Conservation (phyloP, 2,113 vertebrate species). For the Chaetodon auriga region DNA sequence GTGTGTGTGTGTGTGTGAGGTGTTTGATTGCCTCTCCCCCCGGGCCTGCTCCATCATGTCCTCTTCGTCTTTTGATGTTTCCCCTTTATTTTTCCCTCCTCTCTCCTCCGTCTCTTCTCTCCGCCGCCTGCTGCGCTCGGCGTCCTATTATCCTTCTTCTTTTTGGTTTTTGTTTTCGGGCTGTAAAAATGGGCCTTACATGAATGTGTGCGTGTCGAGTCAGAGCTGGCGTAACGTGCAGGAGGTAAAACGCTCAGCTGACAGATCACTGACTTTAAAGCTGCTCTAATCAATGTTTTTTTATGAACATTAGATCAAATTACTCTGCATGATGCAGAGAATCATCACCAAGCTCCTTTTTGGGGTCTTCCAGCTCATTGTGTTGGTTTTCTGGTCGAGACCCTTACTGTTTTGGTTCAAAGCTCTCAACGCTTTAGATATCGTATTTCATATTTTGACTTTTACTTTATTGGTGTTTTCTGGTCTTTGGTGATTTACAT, state of each 20-base stretch:
- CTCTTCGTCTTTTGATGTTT: constrained; percentile 69
- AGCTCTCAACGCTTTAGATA: no score
- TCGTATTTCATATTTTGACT: no score
- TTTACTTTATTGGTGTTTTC: no score
- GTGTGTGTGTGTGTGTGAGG: constrained; percentile 27
- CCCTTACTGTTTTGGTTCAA: no score
- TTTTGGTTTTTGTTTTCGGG: constrained; percentile 12
- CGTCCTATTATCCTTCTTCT: constrained; percentile 23
- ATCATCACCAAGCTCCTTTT: neutral
- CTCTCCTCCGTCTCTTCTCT: constrained; percentile 22
- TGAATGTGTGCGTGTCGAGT: constrained; percentile 15
- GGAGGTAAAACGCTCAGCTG: neutral
- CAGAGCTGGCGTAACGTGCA: constrained; percentile 13
- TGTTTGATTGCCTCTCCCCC: constrained; percentile 69
- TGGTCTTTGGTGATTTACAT: no score
- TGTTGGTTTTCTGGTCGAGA: neutral
- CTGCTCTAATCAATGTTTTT: neutral
- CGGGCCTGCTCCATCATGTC: constrained; percentile 70
- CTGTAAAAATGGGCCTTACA: constrained; percentile 30
- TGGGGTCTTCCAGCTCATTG: neutral
- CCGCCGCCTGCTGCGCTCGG: constrained; percentile 28
- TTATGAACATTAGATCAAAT: neutral
- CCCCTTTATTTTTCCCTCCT: constrained; percentile 13
- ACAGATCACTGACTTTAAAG: neutral
- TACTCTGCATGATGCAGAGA: neutral